Conservation (phyloP, 2,888 invertebrate species). For the Pyralis farinalis region DNA sequence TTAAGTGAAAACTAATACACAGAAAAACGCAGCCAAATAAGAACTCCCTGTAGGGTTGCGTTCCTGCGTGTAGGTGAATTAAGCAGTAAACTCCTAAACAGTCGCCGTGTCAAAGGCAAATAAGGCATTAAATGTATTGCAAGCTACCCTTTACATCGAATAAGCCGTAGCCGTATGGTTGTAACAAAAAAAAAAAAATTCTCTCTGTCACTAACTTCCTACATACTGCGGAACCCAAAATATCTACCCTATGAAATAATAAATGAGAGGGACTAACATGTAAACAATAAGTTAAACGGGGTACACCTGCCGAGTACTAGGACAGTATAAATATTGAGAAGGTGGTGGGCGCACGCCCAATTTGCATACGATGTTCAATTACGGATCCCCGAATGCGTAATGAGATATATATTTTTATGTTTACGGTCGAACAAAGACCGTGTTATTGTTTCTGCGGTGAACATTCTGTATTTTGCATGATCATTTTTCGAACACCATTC, state of each 20-base stretch:
- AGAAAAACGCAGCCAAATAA: too few relatives aligned
- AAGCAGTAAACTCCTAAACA: too few relatives aligned
- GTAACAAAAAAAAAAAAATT: too few relatives aligned
- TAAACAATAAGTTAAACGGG: conserved; percentile 46
- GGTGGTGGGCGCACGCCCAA: conserved; percentile 57
- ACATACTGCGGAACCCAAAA: neutral
- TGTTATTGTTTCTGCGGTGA: conserved; percentile 38
- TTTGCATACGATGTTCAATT: conserved; percentile 75
- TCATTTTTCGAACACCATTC: neutral
- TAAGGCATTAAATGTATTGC: too few relatives aligned
- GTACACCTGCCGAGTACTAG: conserved; percentile 62
- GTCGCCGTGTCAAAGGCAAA: too few relatives aligned
- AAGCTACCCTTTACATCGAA: too few relatives aligned
- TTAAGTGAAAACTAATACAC: too few relatives aligned
- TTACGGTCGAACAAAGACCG: conserved; percentile 31
- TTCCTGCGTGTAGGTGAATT: too few relatives aligned
- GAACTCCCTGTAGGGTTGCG: too few relatives aligned
- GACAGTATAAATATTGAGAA: conserved; percentile 66
- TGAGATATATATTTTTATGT: conserved; percentile 59
- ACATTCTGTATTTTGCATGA: conserved; percentile 29
- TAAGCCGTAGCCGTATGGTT: too few relatives aligned
- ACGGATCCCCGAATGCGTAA: conserved; percentile 63
- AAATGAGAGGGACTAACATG: conserved; percentile 10
- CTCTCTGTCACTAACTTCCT: too few relatives aligned
- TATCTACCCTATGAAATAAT: conserved; percentile 7